These are phyloP conservation scores for Trachythela sp. DNA, from an alignment of 64 coral and sea anemone genomes.

Conservation along the genomic window DNA sequence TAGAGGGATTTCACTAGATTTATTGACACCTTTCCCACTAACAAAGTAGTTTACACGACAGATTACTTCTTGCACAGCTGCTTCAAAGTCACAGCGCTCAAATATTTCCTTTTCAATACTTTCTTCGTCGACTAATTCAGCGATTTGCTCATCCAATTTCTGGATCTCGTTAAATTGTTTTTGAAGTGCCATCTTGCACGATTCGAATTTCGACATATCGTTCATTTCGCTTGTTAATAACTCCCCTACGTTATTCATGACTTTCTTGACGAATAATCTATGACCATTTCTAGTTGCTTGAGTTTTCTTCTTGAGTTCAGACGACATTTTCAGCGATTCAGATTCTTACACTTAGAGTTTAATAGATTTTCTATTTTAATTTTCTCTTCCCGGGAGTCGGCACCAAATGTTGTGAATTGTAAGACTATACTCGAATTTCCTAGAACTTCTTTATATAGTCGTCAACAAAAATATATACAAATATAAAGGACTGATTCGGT, in stretches of 20 bases:
- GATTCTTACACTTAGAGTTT: neutral
- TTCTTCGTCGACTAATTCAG: neutral
- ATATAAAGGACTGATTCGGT: too few species aligned
- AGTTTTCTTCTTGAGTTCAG: neutral
- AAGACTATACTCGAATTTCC: neutral
- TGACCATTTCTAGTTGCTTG: slow-evolving; percentile 18
- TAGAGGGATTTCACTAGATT: neutral
- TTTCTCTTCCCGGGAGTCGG: neutral
- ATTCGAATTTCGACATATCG: neutral
- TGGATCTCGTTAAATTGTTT: neutral
- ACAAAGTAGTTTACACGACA: neutral
- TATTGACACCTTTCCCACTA: neutral
- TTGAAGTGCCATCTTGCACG: neutral
- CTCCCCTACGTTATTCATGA: neutral
- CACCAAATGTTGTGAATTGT: neutral
- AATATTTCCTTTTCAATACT: slow-evolving; percentile 31
- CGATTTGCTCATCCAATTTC: slow-evolving; percentile 18
- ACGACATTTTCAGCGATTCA: slow-evolving; percentile 10
- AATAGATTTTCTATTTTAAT: too few species aligned
- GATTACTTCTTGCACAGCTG: slow-evolving; percentile 7
- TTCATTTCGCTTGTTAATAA: neutral
- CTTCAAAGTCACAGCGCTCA: slow-evolving; percentile 9
- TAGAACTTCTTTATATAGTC: too few species aligned
- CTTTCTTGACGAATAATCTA: slow-evolving; percentile 1
- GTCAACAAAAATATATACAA: too few species aligned